phyloP scores from a whole-genome alignment of 2,113 vertebrate genomes.

The Cryptomyrus ogoouensis region DNA sequence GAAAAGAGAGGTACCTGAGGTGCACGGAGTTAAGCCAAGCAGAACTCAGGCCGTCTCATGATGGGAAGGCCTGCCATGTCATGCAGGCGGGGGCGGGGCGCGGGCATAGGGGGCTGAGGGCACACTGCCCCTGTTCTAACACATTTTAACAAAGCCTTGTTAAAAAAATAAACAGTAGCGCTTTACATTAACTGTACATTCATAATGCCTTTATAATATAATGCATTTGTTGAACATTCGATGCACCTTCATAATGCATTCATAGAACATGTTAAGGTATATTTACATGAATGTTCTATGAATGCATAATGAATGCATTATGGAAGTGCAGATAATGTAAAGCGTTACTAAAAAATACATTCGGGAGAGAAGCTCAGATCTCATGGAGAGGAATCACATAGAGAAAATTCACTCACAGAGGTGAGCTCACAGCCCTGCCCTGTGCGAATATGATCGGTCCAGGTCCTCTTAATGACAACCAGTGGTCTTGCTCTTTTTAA shows the following conservation, averaged over 20 bases:
- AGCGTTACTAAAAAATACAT: neutral
- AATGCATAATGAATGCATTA: neutral
- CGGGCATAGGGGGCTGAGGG: neutral
- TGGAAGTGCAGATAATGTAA: neutral
- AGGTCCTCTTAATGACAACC: neutral
- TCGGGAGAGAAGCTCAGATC: neutral
- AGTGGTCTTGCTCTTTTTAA: neutral
- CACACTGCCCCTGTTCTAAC: neutral
- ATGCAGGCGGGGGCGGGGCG: neutral
- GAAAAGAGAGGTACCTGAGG: neutral
- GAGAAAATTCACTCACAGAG: neutral
- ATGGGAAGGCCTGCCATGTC: neutral
- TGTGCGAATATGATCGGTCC: neutral
- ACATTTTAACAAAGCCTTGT: neutral
- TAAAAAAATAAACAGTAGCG: neutral
- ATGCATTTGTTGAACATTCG: neutral
- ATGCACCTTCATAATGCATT: neutral
- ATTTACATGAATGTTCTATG: neutral
- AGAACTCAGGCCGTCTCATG: neutral
- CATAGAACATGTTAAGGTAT: neutral
- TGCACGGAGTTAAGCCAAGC: neutral
- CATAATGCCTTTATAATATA: neutral
- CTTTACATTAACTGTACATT: neutral
- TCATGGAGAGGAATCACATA: neutral
- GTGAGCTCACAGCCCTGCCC: neutral